Evolutionary conservation across 1,140 invertebrate species (phyloP).

Genomic region (Lordiphosa clarofinis): DNA sequence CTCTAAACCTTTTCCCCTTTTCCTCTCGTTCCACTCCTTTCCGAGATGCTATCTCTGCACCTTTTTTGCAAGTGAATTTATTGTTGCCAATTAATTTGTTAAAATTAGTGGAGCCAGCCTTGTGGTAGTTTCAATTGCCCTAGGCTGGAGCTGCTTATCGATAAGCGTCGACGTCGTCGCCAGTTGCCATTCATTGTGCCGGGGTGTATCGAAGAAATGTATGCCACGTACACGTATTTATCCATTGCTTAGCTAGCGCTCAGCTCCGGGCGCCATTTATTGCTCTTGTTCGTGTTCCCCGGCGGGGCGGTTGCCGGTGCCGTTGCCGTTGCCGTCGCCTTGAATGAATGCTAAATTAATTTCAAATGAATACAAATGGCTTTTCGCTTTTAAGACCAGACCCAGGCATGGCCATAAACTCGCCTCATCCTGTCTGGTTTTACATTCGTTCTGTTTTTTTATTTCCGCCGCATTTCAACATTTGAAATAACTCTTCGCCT

Average conservation of each 20-base stretch:
- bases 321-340: constrained; percentile 33
- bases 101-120: constrained; percentile 69
- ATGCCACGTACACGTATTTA: constrained; percentile 77
- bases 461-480: constrained; percentile 45
- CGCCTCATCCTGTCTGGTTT: constrained; percentile 44
- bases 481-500: constrained; percentile 64
- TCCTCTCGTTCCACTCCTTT: constrained; percentile 2
- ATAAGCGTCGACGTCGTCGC: constrained; percentile 57
- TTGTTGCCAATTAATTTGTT: constrained; percentile 78
- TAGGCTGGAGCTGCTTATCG: constrained; percentile 61
- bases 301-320: constrained; percentile 1
- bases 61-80: constrained; percentile 70
- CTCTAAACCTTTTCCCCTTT: background rate
- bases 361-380: constrained; percentile 78
- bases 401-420: constrained; percentile 43
- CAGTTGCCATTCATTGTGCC: constrained; percentile 24
- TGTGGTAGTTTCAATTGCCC: constrained; percentile 65
- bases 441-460: constrained; percentile 62
- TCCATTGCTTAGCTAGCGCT: constrained; percentile 70
- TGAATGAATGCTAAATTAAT: constrained; percentile 78
- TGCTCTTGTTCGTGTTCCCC: constrained; percentile 18
- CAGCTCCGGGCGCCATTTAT: constrained; percentile 58
- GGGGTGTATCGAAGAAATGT: constrained; percentile 43
- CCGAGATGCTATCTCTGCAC: constrained; percentile 61
- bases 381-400: constrained; percentile 74